Conservation (phyloP, 2,888 invertebrate genomes). For the Mechanitis messenoides region DNA sequence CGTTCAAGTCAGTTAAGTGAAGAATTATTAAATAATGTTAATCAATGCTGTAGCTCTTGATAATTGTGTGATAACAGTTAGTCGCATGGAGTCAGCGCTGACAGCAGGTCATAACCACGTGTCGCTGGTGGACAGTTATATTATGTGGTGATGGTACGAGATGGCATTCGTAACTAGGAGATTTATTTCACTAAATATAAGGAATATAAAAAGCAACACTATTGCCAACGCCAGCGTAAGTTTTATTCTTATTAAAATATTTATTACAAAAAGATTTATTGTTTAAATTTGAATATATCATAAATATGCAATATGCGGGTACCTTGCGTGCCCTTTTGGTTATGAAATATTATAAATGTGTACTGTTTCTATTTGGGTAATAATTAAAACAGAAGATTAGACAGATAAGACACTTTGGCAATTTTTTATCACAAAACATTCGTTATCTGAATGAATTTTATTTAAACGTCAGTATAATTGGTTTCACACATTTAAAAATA, state of each 20-base stretch:
- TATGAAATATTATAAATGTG: too few species aligned
- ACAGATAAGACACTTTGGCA: conserved; percentile 35
- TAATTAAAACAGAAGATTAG: conserved; percentile 19
- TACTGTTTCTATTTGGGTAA: background rate
- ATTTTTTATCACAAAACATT: conserved; percentile 19
- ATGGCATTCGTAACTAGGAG: conserved; percentile 61
- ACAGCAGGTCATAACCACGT: background rate
- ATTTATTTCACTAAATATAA: conserved; percentile 47
- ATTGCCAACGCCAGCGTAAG: conserved; percentile 51
- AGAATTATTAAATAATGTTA: conserved; percentile 56
- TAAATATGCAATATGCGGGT: too few species aligned
- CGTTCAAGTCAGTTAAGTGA: conserved; percentile 38
- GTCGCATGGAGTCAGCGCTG: conserved; percentile 32
- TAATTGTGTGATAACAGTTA: conserved; percentile 58
- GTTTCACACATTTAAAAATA: too few species aligned
- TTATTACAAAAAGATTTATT: background rate
- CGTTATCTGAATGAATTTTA: conserved; percentile 9
- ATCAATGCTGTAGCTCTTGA: conserved; percentile 53
- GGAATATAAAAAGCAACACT: conserved; percentile 45
- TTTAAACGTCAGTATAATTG: background rate
- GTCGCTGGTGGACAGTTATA: conserved; percentile 2
- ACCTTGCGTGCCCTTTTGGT: too few species aligned
- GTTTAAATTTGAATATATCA: too few species aligned
- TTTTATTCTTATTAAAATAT: conserved; percentile 26
- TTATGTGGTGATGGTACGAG: conserved; percentile 24